Percentiles rank a stretch among this genome's conserved stretches.
Evolutionary conservation across 2,797 vertebrate genomes (phyloP).

Genomic region (Apogon hyalosoma): DNA sequence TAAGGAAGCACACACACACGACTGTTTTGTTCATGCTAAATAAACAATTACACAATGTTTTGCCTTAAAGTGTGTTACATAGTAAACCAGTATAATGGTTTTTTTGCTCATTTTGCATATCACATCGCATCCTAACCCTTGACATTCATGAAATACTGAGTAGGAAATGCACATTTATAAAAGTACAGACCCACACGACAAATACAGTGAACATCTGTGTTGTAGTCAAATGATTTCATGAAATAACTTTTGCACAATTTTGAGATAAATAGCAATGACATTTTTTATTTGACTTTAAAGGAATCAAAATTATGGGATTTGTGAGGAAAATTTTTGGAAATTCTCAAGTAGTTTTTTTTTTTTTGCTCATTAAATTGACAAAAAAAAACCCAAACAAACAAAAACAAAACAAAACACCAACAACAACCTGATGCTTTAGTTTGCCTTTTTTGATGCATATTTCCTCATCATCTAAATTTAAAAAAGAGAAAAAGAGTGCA

Average conservation of each 20-base stretch:
- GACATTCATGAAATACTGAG: background rate
- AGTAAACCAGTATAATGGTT: background rate
- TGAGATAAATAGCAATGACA: too few relatives aligned
- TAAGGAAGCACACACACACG: slow-evolving; percentile 40
- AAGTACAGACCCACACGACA: background rate
- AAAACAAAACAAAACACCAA: slow-evolving; percentile 6
- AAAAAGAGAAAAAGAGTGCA: background rate
- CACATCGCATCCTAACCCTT: background rate
- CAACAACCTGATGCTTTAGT: background rate
- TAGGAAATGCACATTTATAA: background rate
- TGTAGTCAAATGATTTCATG: too few relatives aligned
- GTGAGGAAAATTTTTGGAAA: background rate
- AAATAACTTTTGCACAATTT: too few relatives aligned
- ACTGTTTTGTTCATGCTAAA: slow-evolving; percentile 31
- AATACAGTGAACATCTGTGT: too few relatives aligned
- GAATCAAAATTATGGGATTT: background rate
- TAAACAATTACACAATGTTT: slow-evolving; percentile 29
- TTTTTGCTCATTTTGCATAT: slow-evolving; percentile 8
- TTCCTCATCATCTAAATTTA: background rate
- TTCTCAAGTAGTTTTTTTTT: background rate
- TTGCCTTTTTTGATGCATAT: background rate
- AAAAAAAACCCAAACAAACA: too few relatives aligned
- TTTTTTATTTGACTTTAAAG: too few relatives aligned
- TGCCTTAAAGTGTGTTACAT: slow-evolving; percentile 6
- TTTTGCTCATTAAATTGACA: slow-evolving; percentile 11